Base-by-base conservation (phyloP, 2,797 vertebrate genomes). In the Aldrovandia affinis region DNA sequence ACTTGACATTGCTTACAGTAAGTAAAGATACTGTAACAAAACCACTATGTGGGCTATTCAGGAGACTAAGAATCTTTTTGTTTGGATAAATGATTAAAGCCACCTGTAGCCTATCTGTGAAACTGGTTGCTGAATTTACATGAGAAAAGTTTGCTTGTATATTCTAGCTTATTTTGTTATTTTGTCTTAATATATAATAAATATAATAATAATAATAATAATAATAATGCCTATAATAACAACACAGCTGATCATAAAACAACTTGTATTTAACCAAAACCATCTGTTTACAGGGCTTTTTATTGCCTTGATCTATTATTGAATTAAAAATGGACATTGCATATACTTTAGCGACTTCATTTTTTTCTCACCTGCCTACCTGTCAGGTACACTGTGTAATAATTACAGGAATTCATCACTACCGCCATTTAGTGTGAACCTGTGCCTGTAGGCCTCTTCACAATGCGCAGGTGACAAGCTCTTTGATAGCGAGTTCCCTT, bases 341-440 rank as follows among this genome's bases (percentile, higher is more conserved):
- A 77, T 44, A n/a, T n/a, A n/a, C n/a, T n/a, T 2, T 44, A 77
- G 73, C 73, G 7, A 25, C 47, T 22, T 44, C 22, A 12, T 22
- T 77, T 70, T 47, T 47, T 47, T n/a, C 22, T 25, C 10, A 44
- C 22, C 36, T 73, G 68, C 68, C 36, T 73, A 33, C 42, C 73
- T 77, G 73, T 44, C 73, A 44, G n/a, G 39, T 25, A 18, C 39
- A 77, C 9, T 6, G 39, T 12, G 22, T 39, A n/a, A 25, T 77
- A 77, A 77, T 47, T 77, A 77, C 73, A 44, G 73, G 7, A 3
- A 77, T 77, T n/a, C 73, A 77, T 77, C 42, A 77, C 73, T n/a
- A 77, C 42, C 39, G 47, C n/a, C 73, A 77, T 77, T 44, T 77
- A 77, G 22, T 12, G 10, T n/a, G 42, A 77, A 20, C 42, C 22